Evolutionary conservation across 2,888 invertebrate genomes (phyloP), one percentile per base, ranked within the genome.

Genomic region (Xiphydria camelus): DNA sequence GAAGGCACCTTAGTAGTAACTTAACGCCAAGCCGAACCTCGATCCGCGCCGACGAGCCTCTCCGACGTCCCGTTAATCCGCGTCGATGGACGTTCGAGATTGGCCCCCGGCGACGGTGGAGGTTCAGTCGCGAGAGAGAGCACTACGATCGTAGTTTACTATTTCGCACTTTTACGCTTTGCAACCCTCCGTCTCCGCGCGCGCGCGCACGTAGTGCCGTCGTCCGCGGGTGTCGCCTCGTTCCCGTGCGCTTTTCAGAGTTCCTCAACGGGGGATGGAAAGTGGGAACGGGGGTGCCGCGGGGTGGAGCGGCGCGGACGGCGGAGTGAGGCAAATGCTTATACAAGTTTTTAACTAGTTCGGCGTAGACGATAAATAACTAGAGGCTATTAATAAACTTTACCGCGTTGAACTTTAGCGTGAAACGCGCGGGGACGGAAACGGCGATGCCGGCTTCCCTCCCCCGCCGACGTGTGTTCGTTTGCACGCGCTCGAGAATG

Each of bases 1-100:
- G 74, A 74, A 68, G 73, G 74, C 73, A 74, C 71, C 64, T 68
- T 74, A 73, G 73, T 71, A 71, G 66, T 73, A 74, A 74, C 73
- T 73, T 73, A 74, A 74, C 59, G 68, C 68, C 69, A 64, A 64
- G 66, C 66, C 66, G 63, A 60, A 58, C 65, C 64, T 14, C 10
- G 26, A 12, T 7, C 12, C 26, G 10, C 10, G 26, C 5, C 26
- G 26, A 12, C 14, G 26, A 26, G 12, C 14, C 4, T 26, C 10
- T 26, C 26, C 26, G n/a, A 23, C 10, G 4, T 6, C 22, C 7
- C 4, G 7, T 22, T 22, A 22, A 22, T 4, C 4, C n/a, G n/a
- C n/a, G 4, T 6, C 4, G 3, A 7, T 25, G 10, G 26, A 4
- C 4, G 2, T 10, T 26, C 26, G 10, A 26, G 26, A 26, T 10